Conservation (phyloP, 2,113 vertebrate genomes). For the Solea solea region DNA sequence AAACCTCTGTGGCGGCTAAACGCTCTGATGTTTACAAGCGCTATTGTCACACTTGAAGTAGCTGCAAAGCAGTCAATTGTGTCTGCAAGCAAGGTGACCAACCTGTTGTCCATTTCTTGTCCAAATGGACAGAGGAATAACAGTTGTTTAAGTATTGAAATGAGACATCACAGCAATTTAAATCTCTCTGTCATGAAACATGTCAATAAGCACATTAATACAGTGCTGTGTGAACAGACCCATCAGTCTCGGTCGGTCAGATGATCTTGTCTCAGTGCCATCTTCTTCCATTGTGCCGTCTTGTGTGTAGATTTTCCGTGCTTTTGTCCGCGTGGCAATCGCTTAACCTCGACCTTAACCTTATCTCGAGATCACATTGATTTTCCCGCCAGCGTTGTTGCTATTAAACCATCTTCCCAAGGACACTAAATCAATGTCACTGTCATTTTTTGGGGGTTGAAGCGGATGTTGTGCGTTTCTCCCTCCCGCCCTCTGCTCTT, state of each 20-base stretch:
- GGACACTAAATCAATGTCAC: conserved; percentile 42
- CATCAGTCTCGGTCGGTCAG: not conserved
- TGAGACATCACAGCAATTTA: not conserved
- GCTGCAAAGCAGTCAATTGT: not conserved
- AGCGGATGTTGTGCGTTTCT: conserved; percentile 13
- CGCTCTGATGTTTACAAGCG: no score
- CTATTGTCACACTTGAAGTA: no score
- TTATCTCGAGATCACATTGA: conserved; percentile 47
- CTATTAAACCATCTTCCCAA: conserved; percentile 41
- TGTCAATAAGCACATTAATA: not conserved
- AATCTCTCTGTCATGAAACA: not conserved
- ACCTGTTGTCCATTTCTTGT: conserved; percentile 1
- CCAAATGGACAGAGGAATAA: not conserved
- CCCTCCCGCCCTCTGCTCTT: conserved; percentile 13
- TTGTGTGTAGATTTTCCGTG: conserved; percentile 16
- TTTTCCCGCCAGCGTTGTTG: conserved; percentile 41
- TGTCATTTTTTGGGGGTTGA: conserved; percentile 4
- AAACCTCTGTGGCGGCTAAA: no score
- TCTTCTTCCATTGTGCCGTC: conserved; percentile 9
- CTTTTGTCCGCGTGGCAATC: conserved; percentile 30
- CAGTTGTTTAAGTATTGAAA: not conserved
- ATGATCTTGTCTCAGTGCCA: not conserved
- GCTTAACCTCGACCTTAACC: conserved; percentile 55
- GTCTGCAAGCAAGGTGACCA: not conserved
- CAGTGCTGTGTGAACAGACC: not conserved